Conservation (phyloP, 2,888 invertebrate genomes). For the Dendrolimus pini region DNA sequence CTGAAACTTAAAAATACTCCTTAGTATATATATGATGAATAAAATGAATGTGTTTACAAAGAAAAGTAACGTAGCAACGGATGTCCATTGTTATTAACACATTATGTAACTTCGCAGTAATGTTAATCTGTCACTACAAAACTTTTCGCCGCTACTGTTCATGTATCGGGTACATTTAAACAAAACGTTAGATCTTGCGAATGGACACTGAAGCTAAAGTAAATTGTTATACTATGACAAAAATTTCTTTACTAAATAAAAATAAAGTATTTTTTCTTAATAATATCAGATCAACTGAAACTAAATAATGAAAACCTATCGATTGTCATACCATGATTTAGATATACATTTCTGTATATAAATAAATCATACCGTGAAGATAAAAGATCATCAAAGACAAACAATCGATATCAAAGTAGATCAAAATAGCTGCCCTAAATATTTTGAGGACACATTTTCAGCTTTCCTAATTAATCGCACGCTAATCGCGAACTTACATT, state of each 20-base stretch:
- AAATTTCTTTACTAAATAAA: too few relatives aligned
- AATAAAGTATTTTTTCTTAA: too few relatives aligned
- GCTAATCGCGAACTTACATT: neutral
- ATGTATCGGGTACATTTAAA: too few relatives aligned
- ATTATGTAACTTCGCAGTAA: constrained; percentile 32
- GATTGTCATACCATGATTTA: too few relatives aligned
- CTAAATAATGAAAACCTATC: too few relatives aligned
- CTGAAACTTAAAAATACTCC: too few relatives aligned
- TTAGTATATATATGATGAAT: constrained; percentile 17
- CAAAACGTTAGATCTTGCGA: too few relatives aligned
- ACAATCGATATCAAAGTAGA: neutral
- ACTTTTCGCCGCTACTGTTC: neutral
- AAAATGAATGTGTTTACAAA: constrained; percentile 60
- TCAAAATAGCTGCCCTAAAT: neutral
- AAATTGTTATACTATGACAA: too few relatives aligned
- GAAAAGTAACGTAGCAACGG: constrained; percentile 64
- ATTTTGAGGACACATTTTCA: neutral
- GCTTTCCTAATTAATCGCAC: neutral
- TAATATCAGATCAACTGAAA: too few relatives aligned
- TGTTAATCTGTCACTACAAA: neutral
- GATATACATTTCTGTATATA: too few relatives aligned
- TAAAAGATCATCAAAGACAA: neutral
- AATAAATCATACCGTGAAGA: neutral
- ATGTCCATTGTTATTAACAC: constrained; percentile 30
- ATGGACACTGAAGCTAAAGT: too few relatives aligned